These are phyloP conservation scores for Balanococcus diminutus DNA, from an alignment of 2,888 invertebrate species.

Conservation along the genomic window DNA sequence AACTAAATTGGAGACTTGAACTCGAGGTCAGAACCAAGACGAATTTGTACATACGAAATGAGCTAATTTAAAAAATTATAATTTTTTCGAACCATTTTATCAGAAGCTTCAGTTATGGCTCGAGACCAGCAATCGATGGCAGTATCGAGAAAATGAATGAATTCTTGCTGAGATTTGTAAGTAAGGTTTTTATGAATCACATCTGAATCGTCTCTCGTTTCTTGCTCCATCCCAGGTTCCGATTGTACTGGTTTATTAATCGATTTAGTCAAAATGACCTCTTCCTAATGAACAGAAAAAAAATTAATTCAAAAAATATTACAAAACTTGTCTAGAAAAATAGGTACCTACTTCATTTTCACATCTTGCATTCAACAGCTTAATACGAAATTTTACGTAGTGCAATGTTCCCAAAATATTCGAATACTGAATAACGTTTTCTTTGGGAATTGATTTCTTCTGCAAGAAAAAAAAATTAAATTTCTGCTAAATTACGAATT, in stretches of 20 bases:
- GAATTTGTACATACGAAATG: background rate
- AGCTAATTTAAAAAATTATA: no score
- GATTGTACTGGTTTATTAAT: background rate
- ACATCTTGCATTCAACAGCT: background rate
- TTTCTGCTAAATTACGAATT: background rate
- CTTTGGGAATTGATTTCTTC: background rate
- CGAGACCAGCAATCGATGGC: background rate
- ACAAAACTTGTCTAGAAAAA: no score
- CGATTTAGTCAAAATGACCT: background rate
- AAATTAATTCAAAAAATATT: background rate
- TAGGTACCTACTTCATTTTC: background rate
- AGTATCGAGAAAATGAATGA: background rate
- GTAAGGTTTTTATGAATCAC: background rate
- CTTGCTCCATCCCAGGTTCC: conserved; percentile 7
- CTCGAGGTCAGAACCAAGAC: background rate
- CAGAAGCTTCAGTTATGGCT: background rate
- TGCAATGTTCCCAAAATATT: background rate
- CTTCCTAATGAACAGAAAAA: background rate
- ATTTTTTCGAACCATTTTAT: background rate
- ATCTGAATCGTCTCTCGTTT: conserved; percentile 2
- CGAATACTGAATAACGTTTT: background rate
- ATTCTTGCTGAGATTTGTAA: background rate
- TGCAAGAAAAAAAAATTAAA: no score
- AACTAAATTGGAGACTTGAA: no score
- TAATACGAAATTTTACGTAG: conserved; percentile 34